These are phyloP conservation scores for Larimichthys crocea DNA, from an alignment of 2,113 vertebrate genomes.

Conservation along the genomic window DNA sequence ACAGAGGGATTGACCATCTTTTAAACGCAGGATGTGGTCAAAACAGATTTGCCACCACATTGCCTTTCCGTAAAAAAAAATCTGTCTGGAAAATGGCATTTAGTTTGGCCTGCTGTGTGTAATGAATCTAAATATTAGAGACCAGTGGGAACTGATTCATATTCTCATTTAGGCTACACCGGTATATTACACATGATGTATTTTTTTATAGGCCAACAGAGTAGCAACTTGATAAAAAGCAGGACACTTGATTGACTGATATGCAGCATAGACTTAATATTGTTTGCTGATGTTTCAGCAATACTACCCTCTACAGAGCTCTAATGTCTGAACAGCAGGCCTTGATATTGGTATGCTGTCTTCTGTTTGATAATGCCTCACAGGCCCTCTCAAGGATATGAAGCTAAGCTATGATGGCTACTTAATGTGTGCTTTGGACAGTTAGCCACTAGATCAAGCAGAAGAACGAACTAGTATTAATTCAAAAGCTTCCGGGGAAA, in stretches of 20 bases:
- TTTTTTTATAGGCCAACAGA: not conserved
- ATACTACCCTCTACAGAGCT: not conserved
- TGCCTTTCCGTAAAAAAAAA: conserved; percentile 9
- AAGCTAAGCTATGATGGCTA: not conserved
- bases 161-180: not conserved
- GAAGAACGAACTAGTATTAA: not conserved
- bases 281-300: conserved; percentile 1
- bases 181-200: not conserved
- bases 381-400: not conserved
- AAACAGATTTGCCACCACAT: conserved; percentile 33
- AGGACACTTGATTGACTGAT: conserved; percentile 12
- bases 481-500: not conserved
- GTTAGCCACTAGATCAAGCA: not conserved
- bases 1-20: conserved; percentile 11
- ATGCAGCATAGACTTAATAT: conserved; percentile 11
- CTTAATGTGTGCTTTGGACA: not conserved
- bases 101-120: conserved; percentile 15
- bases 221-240: conserved; percentile 4
- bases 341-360: not conserved
- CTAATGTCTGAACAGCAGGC: not conserved
- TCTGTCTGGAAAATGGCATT: conserved; percentile 2
- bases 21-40: conserved; percentile 37
- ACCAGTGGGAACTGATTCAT: conserved; percentile 1
- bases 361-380: not conserved
- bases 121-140: conserved; percentile 9